Evolutionary conservation across 2,888 invertebrate genomes (phyloP), one percentile per base, ranked within the genome.

Genomic region (Scaptodrosophila latifasciaeformis): DNA sequence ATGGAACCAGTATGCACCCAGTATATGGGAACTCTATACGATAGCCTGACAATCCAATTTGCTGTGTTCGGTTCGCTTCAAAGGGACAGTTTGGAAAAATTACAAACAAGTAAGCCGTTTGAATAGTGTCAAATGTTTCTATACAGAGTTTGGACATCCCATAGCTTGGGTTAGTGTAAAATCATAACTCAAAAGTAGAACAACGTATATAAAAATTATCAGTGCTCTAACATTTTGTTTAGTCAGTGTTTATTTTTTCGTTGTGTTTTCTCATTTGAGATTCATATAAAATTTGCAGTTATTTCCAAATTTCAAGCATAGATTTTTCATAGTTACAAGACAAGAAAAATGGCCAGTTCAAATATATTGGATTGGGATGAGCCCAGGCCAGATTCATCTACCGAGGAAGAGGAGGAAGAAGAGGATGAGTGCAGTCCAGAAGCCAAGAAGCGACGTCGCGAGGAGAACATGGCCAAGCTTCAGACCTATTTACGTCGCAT

Each of bases 301-400:
- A 24, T 9, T n/a, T 18, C 17, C 29, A 45, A 44, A 10, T 44
- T 17, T 2, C 13, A 18, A 12, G 24, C 12, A 5, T 9, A 37
- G 9, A 29, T 40, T 21, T 4, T 37, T 46, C 50, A 55, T 2
- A 53, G 40, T 21, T 48, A 19, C n/a, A 29, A 27, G 10, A 17
- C 12, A 27, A 30, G 18, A 24, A 44, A n/a, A 2, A 76, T 76
- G 76, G 76, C 76, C 4, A 79, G 71, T 29, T 62, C 67, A 10
- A 71, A 74, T 48, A 55, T 77, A 2, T 62, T 60, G 18, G 79
- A 82, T 54, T 83, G 82, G 82, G 81, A 83, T 39, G 62, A 61
- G 47, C 69, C 83, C 3, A 13, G 78, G 43, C 66, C 78, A 60
- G 74, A 7, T 64, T 69, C 9, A 40, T 39, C 53, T 15, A 65